Conservation (phyloP, 2,888 invertebrate genomes). For the Ectemnius continuus region DNA sequence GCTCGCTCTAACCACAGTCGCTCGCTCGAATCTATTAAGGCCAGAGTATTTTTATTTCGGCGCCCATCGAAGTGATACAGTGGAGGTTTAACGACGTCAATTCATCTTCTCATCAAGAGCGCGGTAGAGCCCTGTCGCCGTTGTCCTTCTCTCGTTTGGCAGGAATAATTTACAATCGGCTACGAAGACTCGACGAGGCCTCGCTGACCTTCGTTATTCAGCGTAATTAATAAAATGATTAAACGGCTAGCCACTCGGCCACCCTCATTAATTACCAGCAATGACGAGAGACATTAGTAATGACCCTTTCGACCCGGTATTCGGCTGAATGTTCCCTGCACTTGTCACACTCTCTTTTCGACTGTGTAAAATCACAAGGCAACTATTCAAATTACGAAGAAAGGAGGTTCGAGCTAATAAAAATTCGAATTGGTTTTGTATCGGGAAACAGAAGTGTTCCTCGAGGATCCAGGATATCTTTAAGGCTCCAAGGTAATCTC, state of each 20-base stretch:
- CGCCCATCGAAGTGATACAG: background rate
- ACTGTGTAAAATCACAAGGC: too few relatives aligned
- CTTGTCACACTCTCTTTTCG: slow-evolving; percentile 41
- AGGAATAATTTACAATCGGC: slow-evolving; percentile 61
- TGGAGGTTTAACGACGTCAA: slow-evolving; percentile 32
- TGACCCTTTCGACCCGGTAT: slow-evolving; percentile 48
- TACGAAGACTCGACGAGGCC: slow-evolving; percentile 26
- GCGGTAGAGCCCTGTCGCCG: slow-evolving; percentile 4
- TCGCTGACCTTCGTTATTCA: slow-evolving; percentile 55
- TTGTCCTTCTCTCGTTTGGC: slow-evolving; percentile 10
- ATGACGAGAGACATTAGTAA: slow-evolving; percentile 57
- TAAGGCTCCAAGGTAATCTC: background rate
- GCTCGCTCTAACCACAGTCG: too few relatives aligned
- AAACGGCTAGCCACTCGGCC: slow-evolving; percentile 60
- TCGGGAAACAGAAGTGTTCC: too few relatives aligned
- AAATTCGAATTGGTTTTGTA: too few relatives aligned
- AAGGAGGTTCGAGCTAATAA: too few relatives aligned
- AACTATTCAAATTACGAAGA: too few relatives aligned
- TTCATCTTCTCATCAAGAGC: slow-evolving; percentile 28
- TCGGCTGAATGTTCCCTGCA: slow-evolving; percentile 34
- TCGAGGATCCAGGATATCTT: too few relatives aligned
- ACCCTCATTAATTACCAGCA: slow-evolving; percentile 62
- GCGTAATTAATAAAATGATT: slow-evolving; percentile 70
- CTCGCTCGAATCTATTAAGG: too few relatives aligned
- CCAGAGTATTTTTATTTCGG: background rate